Percentiles rank a stretch among this genome's conserved stretches.
These are phyloP conservation scores for Toxotes lorentzi DNA, from an alignment of 2,797 vertebrate genomes.

Conservation along the genomic window DNA sequence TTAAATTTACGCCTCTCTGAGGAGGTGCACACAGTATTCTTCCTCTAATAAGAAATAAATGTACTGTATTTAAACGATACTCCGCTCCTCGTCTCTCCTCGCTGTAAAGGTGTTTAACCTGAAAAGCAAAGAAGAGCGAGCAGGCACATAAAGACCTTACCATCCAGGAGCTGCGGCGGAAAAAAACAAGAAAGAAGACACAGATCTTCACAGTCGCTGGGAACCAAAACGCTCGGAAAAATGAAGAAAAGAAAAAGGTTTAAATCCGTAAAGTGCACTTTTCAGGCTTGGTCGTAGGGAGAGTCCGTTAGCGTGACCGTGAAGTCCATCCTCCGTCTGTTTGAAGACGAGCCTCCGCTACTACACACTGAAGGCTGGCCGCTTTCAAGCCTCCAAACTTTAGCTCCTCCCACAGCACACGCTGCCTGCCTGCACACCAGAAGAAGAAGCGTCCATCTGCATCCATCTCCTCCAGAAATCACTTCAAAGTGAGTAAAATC, in stretches of 20 bases:
- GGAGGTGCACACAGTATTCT: background rate
- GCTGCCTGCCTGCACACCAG: slow-evolving; percentile 33
- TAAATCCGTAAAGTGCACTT: slow-evolving; percentile 44
- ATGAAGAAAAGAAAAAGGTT: background rate
- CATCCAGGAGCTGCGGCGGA: slow-evolving; percentile 27
- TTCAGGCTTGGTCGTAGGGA: too few relatives aligned
- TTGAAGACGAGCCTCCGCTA: slow-evolving; percentile 37
- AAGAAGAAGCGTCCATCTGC: too few relatives aligned
- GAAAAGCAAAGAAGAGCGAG: slow-evolving; percentile 14
- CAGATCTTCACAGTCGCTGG: background rate
- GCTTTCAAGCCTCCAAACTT: slow-evolving; percentile 47
- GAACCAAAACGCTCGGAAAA: background rate
- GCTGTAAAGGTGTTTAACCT: slow-evolving; percentile 50
- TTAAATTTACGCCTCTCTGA: background rate
- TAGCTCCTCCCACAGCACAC: slow-evolving; percentile 69
- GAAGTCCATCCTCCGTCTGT: slow-evolving; percentile 38
- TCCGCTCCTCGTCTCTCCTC: background rate
- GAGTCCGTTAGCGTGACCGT: slow-evolving; percentile 15
- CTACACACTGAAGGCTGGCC: slow-evolving; percentile 27
- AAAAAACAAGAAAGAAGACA: background rate
- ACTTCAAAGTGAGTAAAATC: background rate
- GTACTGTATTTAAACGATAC: background rate
- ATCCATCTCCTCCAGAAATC: background rate
- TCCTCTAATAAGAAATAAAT: background rate
- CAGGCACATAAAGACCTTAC: slow-evolving; percentile 47